Conservation (phyloP, 2,113 vertebrate genomes). For the Oreochromis niloticus region DNA sequence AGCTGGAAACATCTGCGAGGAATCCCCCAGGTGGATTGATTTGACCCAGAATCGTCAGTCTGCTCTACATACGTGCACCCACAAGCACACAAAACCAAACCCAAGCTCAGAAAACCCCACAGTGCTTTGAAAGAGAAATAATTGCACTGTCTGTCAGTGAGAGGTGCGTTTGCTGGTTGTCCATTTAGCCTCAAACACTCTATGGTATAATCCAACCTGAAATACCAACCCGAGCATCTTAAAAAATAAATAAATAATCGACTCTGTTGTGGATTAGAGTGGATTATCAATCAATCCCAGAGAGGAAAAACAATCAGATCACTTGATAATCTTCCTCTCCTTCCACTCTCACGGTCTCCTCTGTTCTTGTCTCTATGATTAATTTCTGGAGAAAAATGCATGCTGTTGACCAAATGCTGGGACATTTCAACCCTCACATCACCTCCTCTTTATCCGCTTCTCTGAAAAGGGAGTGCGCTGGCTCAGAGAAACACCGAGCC, state of each 20-base stretch:
- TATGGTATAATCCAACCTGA: not conserved
- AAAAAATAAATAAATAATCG: constrained; percentile 1
- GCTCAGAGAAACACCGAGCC: not conserved
- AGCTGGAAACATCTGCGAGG: constrained; percentile 38
- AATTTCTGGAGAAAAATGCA: not conserved
- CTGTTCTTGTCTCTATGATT: not conserved
- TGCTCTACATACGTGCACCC: not conserved
- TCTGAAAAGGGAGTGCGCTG: not conserved
- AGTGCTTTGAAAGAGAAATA: not conserved
- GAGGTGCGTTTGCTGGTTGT: not conserved
- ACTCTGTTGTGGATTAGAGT: constrained; percentile 41
- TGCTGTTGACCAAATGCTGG: not conserved
- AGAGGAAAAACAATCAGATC: constrained; percentile 23
- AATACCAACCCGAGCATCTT: not conserved
- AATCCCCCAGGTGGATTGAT: constrained; percentile 27
- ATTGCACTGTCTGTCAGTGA: not conserved
- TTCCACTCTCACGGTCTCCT: not conserved
- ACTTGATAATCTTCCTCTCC: not conserved
- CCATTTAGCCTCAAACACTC: not conserved
- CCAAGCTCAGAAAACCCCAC: not conserved
- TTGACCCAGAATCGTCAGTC: constrained; percentile 19
- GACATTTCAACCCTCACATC: not conserved
- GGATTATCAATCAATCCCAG: constrained; percentile 38
- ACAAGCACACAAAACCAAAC: not conserved
- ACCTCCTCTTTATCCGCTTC: not conserved